These are phyloP conservation scores for Lasioglossum villosulum DNA, from an alignment of 2,888 invertebrate species.

Conservation along the genomic window DNA sequence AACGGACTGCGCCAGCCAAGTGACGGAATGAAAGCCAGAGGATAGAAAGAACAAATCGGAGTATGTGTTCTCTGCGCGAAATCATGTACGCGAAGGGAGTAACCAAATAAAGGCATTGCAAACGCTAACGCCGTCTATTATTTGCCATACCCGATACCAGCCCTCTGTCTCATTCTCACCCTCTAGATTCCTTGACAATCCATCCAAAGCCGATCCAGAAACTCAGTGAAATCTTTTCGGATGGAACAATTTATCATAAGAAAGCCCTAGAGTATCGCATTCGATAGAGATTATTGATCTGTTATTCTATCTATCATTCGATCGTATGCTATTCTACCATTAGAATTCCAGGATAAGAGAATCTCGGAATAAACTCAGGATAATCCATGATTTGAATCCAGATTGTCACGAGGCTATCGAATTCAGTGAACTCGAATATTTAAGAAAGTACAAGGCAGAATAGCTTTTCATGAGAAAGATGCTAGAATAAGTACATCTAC, in stretches of 20 bases:
- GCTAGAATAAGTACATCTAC: neutral
- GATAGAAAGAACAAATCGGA: slow-evolving; percentile 35
- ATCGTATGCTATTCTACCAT: too few relatives aligned
- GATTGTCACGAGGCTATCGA: neutral
- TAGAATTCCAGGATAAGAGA: too few relatives aligned
- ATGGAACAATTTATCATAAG: neutral
- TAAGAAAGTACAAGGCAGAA: neutral
- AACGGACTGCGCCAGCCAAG: slow-evolving; percentile 18
- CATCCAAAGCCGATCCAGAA: neutral
- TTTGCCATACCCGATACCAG: slow-evolving; percentile 44
- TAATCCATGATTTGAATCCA: neutral
- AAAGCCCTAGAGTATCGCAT: neutral
- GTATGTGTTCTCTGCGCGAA: slow-evolving; percentile 67
- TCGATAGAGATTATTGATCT: neutral
- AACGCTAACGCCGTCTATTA: slow-evolving; percentile 63
- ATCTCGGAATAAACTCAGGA: too few relatives aligned
- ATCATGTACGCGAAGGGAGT: slow-evolving; percentile 77
- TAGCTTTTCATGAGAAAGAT: neutral
- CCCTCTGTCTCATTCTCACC: neutral
- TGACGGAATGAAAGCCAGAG: slow-evolving; percentile 37
- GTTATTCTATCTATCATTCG: neutral
- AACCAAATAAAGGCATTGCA: slow-evolving; percentile 80
- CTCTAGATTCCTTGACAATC: neutral
- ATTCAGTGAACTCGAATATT: neutral
- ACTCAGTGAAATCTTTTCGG: neutral